Conservation (phyloP, 2,888 invertebrate species). For the Caenorhabditis sp. region DNA sequence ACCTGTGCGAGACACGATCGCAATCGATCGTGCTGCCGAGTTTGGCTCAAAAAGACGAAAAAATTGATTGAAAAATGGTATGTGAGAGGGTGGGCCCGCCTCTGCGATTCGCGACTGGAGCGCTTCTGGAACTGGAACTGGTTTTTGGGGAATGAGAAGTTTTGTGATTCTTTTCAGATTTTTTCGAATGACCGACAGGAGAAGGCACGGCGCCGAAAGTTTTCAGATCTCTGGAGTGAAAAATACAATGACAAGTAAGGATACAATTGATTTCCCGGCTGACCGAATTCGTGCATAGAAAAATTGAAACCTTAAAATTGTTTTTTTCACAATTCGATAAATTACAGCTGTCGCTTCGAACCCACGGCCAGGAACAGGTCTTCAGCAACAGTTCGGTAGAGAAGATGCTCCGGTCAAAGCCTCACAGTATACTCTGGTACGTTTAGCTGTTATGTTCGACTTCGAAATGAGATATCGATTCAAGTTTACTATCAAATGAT, state of each 20-base stretch:
- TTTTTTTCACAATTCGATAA: too few species aligned
- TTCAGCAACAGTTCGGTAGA: conserved; percentile 25
- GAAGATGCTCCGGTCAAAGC: conserved; percentile 31
- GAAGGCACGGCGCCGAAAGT: conserved; percentile 24
- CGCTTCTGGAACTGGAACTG: neutral
- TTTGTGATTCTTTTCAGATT: neutral
- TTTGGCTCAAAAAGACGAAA: neutral
- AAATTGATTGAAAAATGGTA: conserved; percentile 20
- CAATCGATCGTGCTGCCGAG: neutral
- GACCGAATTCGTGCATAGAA: too few species aligned
- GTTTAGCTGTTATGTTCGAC: too few species aligned
- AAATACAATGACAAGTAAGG: conserved; percentile 41
- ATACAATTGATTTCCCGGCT: too few species aligned
- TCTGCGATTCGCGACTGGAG: neutral
- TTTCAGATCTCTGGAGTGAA: conserved; percentile 33
- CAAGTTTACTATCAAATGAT: too few species aligned
- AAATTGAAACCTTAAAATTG: too few species aligned
- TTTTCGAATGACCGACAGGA: conserved; percentile 33
- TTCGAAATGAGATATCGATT: too few species aligned
- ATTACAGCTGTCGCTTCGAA: conserved; percentile 22
- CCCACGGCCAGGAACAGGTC: neutral
- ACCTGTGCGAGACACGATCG: conserved; percentile 37
- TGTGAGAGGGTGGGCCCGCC: neutral
- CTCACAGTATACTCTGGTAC: conserved; percentile 31
- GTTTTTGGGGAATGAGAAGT: neutral